Evolutionary conservation across 2,113 vertebrate species (phyloP).

Genomic region (Hylia prasina): DNA sequence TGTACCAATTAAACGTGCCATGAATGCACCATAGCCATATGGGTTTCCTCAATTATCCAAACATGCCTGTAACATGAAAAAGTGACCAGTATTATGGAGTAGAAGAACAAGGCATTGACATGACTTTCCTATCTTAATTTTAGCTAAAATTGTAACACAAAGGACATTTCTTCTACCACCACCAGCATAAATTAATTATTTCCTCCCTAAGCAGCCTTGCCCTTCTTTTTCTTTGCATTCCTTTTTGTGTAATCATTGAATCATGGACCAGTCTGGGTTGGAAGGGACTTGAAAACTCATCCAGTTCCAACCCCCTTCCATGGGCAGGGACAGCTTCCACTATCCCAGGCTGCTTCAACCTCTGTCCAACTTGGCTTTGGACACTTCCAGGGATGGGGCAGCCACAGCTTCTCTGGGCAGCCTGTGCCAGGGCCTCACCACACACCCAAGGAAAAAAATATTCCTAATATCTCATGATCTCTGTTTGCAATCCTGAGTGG

Average conservation of each 20-base stretch:
- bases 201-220: neutral
- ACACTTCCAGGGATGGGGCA: neutral
- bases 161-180: neutral
- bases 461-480: no score
- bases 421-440: neutral
- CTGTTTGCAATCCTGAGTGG: neutral
- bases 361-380: rapidly evolving
- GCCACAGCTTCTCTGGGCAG: neutral
- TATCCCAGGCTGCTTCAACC: neutral
- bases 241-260: neutral
- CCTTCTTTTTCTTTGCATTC: neutral
- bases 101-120: neutral
- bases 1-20: neutral
- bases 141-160: neutral
- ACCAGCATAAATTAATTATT: neutral
- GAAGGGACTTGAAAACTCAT: neutral
- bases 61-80: neutral
- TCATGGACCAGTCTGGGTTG: rapidly evolving
- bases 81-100: neutral
- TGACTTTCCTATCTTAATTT: neutral
- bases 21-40: neutral
- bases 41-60: neutral
- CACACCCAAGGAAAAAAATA: neutral
- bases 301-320: rapidly evolving
- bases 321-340: neutral